Evolutionary conservation across 2,113 vertebrate species (phyloP), one percentile per base, ranked within the genome.

Genomic region (Chascanopsetta lugubris): DNA sequence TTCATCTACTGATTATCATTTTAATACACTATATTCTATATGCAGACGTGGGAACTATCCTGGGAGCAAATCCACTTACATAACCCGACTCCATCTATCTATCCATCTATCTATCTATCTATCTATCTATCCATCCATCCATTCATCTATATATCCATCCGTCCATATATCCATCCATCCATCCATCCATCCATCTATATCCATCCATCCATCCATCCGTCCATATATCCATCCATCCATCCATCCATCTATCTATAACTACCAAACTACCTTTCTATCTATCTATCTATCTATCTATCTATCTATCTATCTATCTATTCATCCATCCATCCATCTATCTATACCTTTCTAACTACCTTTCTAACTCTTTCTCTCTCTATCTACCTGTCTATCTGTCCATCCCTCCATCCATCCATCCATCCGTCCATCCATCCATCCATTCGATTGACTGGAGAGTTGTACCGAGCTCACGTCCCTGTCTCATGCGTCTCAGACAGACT

Each of bases 401-500:
- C 29, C 48, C 56, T 56, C 69, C 42, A 53, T 75, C 57, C 36
- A 27, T 61, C 68, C 55, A 43, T 64, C 53, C 11, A 27, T 75
- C 50, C 18, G 22, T 54, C 18, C 8, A 13, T 54, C 48, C n/a
- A 46, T 47, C 29, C 38, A n/a, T 55, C 46, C 7, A 15, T 68
- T 58, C 51, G 18, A 32, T 5, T 25, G 12, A 10, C 6, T 25
- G 20, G 61, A 29, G 24, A 48, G 47, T 30, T 9, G 73, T 20
- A 69, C 30, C 29, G 61, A 36, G 54, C 54, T 72, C 72, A 59
- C 8, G 17, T 69, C 47, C 61, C 74, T n/a, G 36, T 72, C 49
- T 67, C 64, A 53, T 2, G 15, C 47, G 42, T 78, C 76, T 80
- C 75, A 85, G 82, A 89, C 86, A 61, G 58, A 57, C 70, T 89